Conservation (phyloP, 2,888 invertebrate species). For the Plagodis dolabraria region DNA sequence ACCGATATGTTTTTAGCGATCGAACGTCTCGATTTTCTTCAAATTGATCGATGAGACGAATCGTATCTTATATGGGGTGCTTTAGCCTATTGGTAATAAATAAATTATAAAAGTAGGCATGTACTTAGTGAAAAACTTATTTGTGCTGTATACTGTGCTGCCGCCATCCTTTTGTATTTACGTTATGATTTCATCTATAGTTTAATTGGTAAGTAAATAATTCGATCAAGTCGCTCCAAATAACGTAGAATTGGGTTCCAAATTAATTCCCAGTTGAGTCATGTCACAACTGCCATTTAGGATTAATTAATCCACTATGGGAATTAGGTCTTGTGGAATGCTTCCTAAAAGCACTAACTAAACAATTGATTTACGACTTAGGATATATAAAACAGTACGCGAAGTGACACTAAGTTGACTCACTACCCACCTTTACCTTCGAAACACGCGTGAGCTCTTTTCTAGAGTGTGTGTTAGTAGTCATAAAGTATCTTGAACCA, state of each 20-base stretch:
- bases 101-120: too few relatives aligned
- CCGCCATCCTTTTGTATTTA: background rate
- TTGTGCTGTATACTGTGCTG: background rate
- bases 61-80: too few relatives aligned
- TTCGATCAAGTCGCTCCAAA: constrained; percentile 20
- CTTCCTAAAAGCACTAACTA: constrained; percentile 50
- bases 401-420: background rate
- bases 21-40: too few relatives aligned
- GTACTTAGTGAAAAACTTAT: too few relatives aligned
- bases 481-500: too few relatives aligned
- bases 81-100: too few relatives aligned
- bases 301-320: constrained; percentile 49
- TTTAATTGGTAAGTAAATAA: background rate
- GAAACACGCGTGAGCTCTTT: too few relatives aligned
- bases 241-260: constrained; percentile 9
- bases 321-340: constrained; percentile 54
- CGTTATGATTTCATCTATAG: too few relatives aligned
- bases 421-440: too few relatives aligned
- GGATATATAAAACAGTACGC: background rate
- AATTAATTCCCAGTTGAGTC: constrained; percentile 27
- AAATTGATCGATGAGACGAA: too few relatives aligned
- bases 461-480: too few relatives aligned
- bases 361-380: constrained; percentile 51
- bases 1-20: too few relatives aligned
- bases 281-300: constrained; percentile 46